Conservation (phyloP, 2,797 vertebrate genomes). For the Cyprinodon diabolis region DNA sequence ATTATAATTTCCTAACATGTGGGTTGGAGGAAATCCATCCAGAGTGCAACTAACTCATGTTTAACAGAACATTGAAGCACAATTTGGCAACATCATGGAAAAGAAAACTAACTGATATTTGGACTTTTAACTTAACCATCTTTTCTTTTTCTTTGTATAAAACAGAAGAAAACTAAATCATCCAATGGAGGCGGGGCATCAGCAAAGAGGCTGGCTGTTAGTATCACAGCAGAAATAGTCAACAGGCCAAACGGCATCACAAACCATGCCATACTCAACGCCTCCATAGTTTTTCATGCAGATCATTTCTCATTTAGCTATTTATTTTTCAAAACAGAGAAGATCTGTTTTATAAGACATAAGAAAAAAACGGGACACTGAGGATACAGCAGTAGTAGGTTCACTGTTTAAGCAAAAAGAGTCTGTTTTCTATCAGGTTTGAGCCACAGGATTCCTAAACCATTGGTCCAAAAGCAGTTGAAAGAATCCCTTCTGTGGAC, state of each 20-base stretch:
- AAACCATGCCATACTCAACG: too few relatives aligned
- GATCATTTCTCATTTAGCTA: neutral
- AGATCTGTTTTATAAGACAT: neutral
- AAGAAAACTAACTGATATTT: neutral
- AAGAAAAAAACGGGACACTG: neutral
- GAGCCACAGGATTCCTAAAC: neutral
- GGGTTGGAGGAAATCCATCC: neutral
- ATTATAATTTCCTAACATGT: neutral
- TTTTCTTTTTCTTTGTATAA: neutral
- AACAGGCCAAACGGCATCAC: neutral
- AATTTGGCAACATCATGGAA: neutral
- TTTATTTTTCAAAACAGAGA: neutral
- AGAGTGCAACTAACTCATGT: neutral
- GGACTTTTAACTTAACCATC: neutral
- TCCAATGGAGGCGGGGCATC: too few relatives aligned
- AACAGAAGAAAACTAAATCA: too few relatives aligned
- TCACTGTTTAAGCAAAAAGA: neutral
- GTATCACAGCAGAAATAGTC: too few relatives aligned
- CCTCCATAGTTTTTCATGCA: neutral
- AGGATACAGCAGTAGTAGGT: neutral
- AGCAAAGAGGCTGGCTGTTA: too few relatives aligned
- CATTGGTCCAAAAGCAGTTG: too few relatives aligned
- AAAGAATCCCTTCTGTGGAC: neutral
- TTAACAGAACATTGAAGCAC: neutral
- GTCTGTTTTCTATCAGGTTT: neutral